phyloP scores from a whole-genome alignment of 2,797 vertebrate species.

The Chelmon rostratus region DNA sequence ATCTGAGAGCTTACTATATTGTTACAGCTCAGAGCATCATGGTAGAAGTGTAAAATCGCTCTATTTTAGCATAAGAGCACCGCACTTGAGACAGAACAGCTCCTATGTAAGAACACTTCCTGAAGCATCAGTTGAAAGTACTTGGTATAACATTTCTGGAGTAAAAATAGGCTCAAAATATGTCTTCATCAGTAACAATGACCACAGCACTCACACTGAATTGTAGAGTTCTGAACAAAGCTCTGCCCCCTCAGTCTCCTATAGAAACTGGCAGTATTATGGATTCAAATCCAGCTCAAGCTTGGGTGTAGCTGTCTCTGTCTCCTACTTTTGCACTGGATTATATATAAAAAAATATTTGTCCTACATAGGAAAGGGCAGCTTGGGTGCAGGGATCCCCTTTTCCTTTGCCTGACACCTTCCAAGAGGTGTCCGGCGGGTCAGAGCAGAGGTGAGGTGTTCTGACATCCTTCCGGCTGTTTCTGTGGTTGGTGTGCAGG shows the following conservation, averaged over 20 bases:
- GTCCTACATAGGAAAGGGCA: slow-evolving; percentile 7
- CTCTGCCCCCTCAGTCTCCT: not conserved
- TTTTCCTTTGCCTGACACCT: slow-evolving; percentile 16
- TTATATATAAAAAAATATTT: slow-evolving; percentile 18
- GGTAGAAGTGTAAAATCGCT: not conserved
- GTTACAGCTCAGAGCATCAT: not conserved
- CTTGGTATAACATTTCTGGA: slow-evolving; percentile 36
- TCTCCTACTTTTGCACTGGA: not conserved
- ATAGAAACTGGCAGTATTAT: slow-evolving; percentile 2
- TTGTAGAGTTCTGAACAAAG: slow-evolving; percentile 10
- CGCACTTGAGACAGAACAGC: slow-evolving; percentile 6
- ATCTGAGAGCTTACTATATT: not conserved
- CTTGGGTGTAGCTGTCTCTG: not conserved
- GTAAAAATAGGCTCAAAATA: slow-evolving; percentile 41
- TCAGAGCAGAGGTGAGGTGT: slow-evolving; percentile 19
- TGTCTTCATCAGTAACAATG: slow-evolving; percentile 34
- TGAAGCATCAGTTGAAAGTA: slow-evolving; percentile 27
- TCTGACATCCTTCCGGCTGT: slow-evolving; percentile 35
- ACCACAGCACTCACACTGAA: not conserved
- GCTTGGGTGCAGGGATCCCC: slow-evolving; percentile 24
- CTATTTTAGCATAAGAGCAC: not conserved
- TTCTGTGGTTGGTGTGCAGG: slow-evolving; percentile 71
- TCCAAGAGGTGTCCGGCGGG: not conserved
- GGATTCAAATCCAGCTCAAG: slow-evolving; percentile 12
- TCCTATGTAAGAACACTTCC: slow-evolving; percentile 9